phyloP scores from a whole-genome alignment of 1,140 invertebrate genomes.

The Ceratina calcarata region DNA sequence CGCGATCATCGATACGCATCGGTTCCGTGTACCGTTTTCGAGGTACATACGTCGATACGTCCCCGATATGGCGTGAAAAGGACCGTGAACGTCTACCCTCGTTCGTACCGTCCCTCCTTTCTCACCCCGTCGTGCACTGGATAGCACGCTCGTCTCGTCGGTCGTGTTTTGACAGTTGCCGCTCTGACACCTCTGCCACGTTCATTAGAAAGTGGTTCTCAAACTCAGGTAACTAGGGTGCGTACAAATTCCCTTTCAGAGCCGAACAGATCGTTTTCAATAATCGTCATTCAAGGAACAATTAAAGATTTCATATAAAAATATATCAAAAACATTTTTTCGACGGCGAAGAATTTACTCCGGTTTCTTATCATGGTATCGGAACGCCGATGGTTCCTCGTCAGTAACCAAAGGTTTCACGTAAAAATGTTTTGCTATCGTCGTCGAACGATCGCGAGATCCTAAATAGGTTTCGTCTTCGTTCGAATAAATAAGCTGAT shows the following conservation, averaged over 20 bases:
- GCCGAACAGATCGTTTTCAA: neutral
- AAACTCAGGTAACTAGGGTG: slow-evolving; percentile 29
- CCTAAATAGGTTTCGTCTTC: too few species aligned
- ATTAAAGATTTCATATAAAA: too few species aligned
- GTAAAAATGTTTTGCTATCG: slow-evolving; percentile 6
- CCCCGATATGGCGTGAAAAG: slow-evolving; percentile 71
- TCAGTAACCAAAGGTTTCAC: neutral
- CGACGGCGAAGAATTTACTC: too few species aligned
- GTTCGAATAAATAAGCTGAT: neutral
- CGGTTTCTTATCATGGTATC: too few species aligned
- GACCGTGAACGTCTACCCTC: slow-evolving; percentile 52
- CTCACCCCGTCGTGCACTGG: slow-evolving; percentile 46
- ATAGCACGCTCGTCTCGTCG: slow-evolving; percentile 62
- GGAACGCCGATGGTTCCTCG: too few species aligned
- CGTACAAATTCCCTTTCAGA: neutral
- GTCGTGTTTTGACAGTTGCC: slow-evolving; percentile 81
- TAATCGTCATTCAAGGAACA: too few species aligned
- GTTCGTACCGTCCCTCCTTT: slow-evolving; percentile 19
- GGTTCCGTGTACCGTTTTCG: slow-evolving; percentile 66
- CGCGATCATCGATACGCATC: slow-evolving; percentile 76
- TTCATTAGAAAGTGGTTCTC: slow-evolving; percentile 80
- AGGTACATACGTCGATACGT: slow-evolving; percentile 54
- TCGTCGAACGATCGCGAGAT: neutral
- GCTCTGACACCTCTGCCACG: slow-evolving; percentile 79
- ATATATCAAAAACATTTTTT: too few species aligned